phyloP scores from a whole-genome alignment of 2,888 invertebrate genomes.

The Steinernema scapterisci region DNA sequence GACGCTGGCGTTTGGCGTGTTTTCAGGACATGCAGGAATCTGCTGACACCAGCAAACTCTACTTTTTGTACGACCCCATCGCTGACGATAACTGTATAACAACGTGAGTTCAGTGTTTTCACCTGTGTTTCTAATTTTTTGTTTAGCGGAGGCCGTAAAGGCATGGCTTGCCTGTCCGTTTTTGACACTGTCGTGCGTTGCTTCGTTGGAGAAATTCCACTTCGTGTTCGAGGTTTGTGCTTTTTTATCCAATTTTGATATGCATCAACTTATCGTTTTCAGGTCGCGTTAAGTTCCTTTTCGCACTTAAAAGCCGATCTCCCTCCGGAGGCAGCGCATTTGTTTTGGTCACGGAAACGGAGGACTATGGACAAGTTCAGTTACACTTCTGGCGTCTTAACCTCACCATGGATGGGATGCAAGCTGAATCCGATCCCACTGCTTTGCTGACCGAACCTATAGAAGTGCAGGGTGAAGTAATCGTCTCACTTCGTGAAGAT shows the following conservation, averaged over 20 bases:
- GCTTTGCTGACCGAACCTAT: constrained; percentile 55
- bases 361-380: constrained; percentile 49
- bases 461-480: constrained; percentile 56
- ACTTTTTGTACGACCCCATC: constrained; percentile 65
- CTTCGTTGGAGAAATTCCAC: constrained; percentile 58
- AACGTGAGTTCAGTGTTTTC: constrained; percentile 42
- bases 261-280: constrained; percentile 28
- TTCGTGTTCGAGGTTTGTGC: constrained; percentile 51
- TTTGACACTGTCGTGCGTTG: constrained; percentile 61
- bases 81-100: constrained; percentile 61
- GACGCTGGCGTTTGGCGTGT: constrained; percentile 55
- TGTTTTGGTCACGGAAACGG: constrained; percentile 51
- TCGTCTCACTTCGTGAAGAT: constrained; percentile 63
- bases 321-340: constrained; percentile 58
- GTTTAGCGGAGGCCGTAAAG: constrained; percentile 61
- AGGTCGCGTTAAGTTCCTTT: constrained; percentile 64
- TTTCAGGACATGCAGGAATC: constrained; percentile 66
- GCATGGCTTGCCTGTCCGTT: constrained; percentile 58
- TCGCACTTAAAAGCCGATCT: constrained; percentile 56
- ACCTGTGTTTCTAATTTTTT: background rate
- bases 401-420: constrained; percentile 57
- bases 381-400: constrained; percentile 61
- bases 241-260: background rate
- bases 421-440: constrained; percentile 50
- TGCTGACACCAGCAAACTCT: constrained; percentile 57